These are phyloP conservation scores for Thecocarcelia acutangulata DNA, from an alignment of 2,888 invertebrate species.

Conservation along the genomic window DNA sequence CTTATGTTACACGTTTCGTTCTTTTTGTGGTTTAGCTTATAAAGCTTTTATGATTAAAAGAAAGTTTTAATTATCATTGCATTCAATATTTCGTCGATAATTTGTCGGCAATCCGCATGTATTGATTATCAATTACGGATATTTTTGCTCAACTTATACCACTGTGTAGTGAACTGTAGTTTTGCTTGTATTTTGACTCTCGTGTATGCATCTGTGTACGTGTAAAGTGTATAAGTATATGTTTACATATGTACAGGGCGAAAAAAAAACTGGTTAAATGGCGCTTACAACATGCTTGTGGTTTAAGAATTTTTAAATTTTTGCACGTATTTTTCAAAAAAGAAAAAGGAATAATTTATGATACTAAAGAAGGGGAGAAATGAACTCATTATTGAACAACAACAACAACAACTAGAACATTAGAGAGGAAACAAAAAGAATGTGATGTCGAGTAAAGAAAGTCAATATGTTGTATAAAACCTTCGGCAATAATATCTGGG, in stretches of 20 bases:
- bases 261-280: conserved; percentile 40
- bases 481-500: no score
- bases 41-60: no score
- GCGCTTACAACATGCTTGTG: conserved; percentile 44
- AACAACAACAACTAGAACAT: background rate
- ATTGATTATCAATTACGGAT: no score
- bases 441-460: conserved; percentile 18
- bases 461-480: background rate
- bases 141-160: no score
- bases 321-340: conserved; percentile 42
- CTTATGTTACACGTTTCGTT: no score
- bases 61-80: no score
- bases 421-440: background rate
- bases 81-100: no score
- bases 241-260: no score
- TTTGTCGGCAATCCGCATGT: no score
- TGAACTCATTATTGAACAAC: conserved; percentile 29
- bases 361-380: background rate
- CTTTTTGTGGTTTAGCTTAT: no score
- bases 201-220: background rate
- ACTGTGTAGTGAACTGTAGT: background rate
- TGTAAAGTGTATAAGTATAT: background rate
- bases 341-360: background rate
- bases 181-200: no score
- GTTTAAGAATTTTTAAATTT: conserved; percentile 58